These are phyloP conservation scores for Nycticebus coucang DNA, from an alignment of 2,113 vertebrate species.

Conservation along the genomic window DNA sequence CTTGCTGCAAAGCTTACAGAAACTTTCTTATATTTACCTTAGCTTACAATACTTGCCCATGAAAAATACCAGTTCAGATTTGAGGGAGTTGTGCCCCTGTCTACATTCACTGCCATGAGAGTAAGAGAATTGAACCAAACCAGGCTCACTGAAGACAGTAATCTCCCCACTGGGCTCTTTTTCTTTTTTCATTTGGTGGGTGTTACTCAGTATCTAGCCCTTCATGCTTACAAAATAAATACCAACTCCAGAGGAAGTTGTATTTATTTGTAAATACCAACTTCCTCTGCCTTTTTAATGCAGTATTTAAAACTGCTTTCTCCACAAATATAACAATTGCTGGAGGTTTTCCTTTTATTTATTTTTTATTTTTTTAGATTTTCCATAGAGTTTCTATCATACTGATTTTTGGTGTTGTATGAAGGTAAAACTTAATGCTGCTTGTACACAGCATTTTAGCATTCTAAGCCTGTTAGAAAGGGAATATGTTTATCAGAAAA, in stretches of 20 bases:
- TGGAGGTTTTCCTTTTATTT: background rate
- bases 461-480: background rate
- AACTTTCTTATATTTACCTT: background rate
- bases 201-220: background rate
- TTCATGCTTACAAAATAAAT: slow-evolving; percentile 20
- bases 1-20: background rate
- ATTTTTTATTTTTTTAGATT: background rate
- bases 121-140: background rate
- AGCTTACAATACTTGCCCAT: background rate
- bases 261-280: too few species aligned
- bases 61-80: background rate
- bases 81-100: background rate
- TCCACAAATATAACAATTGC: background rate
- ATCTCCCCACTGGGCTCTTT: background rate
- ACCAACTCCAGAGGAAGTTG: background rate
- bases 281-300: background rate
- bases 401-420: background rate
- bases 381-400: background rate
- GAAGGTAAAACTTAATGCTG: background rate
- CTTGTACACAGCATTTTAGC: background rate
- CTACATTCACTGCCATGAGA: background rate
- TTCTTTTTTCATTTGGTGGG: background rate
- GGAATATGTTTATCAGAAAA: background rate
- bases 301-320: background rate
- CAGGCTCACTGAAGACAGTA: background rate